phyloP scores from a whole-genome alignment of 2,888 invertebrate genomes.

The Tiliacea citrago region DNA sequence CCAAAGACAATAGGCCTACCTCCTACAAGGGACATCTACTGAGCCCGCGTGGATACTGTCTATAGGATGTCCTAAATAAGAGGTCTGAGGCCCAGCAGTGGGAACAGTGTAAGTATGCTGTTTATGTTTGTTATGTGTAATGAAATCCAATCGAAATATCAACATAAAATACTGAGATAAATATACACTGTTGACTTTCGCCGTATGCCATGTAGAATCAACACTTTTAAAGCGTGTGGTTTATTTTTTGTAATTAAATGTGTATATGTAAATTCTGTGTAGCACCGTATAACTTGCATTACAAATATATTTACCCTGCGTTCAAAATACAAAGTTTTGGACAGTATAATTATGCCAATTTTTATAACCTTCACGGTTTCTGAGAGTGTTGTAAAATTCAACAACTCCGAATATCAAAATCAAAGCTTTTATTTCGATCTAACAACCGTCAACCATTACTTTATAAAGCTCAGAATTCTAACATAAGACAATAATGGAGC shows the following conservation, averaged over 20 bases:
- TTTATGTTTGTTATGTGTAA: conserved; percentile 8
- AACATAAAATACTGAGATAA: conserved; percentile 33
- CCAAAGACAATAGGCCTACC: too few relatives aligned
- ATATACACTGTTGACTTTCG: conserved; percentile 23
- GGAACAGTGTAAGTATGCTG: not conserved
- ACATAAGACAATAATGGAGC: not conserved
- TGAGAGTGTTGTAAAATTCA: not conserved
- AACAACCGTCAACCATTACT: not conserved
- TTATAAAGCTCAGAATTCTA: not conserved
- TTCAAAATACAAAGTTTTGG: not conserved
- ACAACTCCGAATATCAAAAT: not conserved
- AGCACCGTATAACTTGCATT: not conserved
- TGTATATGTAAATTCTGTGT: conserved; percentile 7
- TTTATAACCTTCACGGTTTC: not conserved
- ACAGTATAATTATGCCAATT: not conserved
- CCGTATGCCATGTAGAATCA: conserved; percentile 21
- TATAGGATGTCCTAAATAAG: not conserved
- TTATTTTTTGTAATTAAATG: conserved; percentile 45
- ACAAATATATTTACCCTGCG: not conserved
- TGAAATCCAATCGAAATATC: conserved; percentile 13
- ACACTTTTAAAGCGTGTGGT: conserved; percentile 36
- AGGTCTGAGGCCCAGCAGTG: not conserved
- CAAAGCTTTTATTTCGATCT: not conserved
- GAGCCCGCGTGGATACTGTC: not conserved
- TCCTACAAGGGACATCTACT: too few relatives aligned